phyloP scores from a whole-genome alignment of 2,888 invertebrate species.

The Panzeria rudis region DNA sequence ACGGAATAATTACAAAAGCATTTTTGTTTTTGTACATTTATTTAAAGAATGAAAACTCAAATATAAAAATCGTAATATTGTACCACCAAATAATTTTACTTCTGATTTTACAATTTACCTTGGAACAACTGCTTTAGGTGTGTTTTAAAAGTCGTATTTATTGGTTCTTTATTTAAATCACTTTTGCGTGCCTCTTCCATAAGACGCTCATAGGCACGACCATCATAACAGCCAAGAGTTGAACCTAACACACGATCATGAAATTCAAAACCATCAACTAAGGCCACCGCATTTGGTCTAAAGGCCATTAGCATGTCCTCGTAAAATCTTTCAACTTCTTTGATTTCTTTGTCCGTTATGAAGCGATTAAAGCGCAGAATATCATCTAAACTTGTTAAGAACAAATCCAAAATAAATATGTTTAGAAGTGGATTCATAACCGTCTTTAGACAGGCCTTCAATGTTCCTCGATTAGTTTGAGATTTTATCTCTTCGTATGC shows the following conservation, averaged over 20 bases:
- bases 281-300: conserved; percentile 93
- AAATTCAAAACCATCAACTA: conserved; percentile 96
- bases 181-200: conserved; percentile 91
- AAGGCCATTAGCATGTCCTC: conserved; percentile 88
- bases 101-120: conserved; percentile 83
- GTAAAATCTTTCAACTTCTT: conserved; percentile 87
- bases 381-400: conserved; percentile 76
- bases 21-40: not conserved
- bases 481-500: conserved; percentile 67
- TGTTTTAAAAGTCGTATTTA: conserved; percentile 87
- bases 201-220: conserved; percentile 92
- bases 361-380: conserved; percentile 75
- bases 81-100: not conserved
- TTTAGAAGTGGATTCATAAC: conserved; percentile 75
- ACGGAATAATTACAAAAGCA: too few relatives aligned
- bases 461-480: conserved; percentile 50
- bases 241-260: conserved; percentile 91
- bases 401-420: conserved; percentile 77
- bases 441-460: conserved; percentile 6
- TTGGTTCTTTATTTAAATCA: conserved; percentile 91
- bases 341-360: conserved; percentile 75
- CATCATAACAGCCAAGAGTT: conserved; percentile 91
- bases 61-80: not conserved
- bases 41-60: not conserved
- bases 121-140: conserved; percentile 87